Percentiles rank a stretch among this genome's conserved stretches.
phyloP scores from a whole-genome alignment of 2,888 invertebrate species.

The Drosophila paranaensis region DNA sequence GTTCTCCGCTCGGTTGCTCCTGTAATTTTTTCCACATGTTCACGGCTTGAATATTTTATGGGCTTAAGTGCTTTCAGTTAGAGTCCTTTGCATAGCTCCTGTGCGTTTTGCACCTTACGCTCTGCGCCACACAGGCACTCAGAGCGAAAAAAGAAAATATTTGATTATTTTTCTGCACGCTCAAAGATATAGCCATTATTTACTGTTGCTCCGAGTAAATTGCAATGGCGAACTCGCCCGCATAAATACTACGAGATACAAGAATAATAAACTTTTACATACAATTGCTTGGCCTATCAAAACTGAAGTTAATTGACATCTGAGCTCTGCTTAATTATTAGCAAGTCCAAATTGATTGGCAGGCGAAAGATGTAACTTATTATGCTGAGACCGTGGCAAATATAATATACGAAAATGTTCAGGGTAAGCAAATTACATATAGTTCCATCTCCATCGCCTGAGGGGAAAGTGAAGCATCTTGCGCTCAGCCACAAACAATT shows the following conservation, averaged over 20 bases:
- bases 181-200: constrained; percentile 47
- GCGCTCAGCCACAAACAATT: neutral
- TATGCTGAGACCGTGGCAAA: neutral
- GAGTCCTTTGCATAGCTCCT: constrained; percentile 57
- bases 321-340: constrained; percentile 11
- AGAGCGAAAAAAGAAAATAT: constrained; percentile 71
- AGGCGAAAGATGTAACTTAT: neutral
- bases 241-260: constrained; percentile 14
- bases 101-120: constrained; percentile 63
- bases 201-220: constrained; percentile 31
- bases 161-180: constrained; percentile 59
- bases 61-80: constrained; percentile 79
- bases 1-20: constrained; percentile 46
- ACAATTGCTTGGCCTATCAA: constrained; percentile 16
- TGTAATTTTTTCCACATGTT: constrained; percentile 78
- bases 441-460: neutral
- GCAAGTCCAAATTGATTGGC: constrained; percentile 22
- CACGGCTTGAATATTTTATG: constrained; percentile 78
- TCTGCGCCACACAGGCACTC: constrained; percentile 39
- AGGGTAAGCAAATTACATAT: neutral
- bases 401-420: neutral
- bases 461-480: neutral
- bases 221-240: constrained; percentile 30
- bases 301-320: constrained; percentile 26
- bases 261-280: constrained; percentile 19